Percentiles rank a stretch among this genome's conserved stretches.
Conservation (phyloP, 2,113 vertebrate species). For the Alces alces region DNA sequence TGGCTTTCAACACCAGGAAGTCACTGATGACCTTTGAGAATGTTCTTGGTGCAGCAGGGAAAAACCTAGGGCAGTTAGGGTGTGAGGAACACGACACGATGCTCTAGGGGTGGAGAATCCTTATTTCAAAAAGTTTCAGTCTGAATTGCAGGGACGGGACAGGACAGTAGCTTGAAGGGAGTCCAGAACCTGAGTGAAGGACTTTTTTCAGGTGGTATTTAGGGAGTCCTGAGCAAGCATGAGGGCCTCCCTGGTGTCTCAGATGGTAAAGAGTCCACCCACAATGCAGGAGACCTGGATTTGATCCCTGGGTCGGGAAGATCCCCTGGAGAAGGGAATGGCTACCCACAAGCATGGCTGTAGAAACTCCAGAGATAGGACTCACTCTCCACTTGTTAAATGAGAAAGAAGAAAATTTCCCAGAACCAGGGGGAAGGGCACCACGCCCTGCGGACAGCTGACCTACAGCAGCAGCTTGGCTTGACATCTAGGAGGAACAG, state of each 20-base stretch:
- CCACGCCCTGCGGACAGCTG: background rate
- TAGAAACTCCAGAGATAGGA: background rate
- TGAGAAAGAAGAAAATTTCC: background rate
- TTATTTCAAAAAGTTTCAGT: background rate
- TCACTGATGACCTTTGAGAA: slow-evolving; percentile 46
- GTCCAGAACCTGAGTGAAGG: background rate
- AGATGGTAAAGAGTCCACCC: background rate
- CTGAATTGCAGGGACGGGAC: background rate
- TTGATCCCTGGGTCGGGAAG: background rate
- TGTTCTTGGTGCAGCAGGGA: background rate
- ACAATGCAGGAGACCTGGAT: background rate
- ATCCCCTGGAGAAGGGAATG: background rate
- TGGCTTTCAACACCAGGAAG: background rate
- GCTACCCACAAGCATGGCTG: background rate
- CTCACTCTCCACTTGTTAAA: background rate
- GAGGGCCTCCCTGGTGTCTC: background rate
- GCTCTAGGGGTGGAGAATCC: background rate
- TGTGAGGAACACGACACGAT: background rate
- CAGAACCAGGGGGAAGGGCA: background rate
- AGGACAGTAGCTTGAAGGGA: background rate
- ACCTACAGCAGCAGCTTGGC: background rate
- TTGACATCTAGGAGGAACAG: rapidly evolving
- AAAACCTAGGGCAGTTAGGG: background rate
- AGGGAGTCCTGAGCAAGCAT: background rate
- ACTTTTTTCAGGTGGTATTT: background rate